A percentile compares a stretch with the other conserved stretches of the same genome.
Evolutionary conservation across 2,888 invertebrate species (phyloP).

Genomic region (Colostygia pectinataria): DNA sequence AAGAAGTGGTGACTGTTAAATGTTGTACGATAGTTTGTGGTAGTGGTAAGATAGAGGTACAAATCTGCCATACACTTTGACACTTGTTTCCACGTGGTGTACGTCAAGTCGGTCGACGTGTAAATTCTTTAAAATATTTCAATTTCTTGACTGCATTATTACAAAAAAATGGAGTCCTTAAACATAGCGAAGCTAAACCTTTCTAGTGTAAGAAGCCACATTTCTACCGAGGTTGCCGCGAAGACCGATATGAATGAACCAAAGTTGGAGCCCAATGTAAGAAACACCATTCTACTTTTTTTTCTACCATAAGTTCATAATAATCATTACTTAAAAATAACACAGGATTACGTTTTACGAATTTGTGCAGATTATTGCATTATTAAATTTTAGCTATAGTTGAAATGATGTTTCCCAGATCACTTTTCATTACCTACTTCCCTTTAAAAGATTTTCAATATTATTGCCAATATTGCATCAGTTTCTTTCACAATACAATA

Average conservation of each 20-base stretch:
- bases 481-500: no score
- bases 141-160: slow-evolving; percentile 45
- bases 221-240: slow-evolving; percentile 50
- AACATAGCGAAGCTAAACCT: slow-evolving; percentile 74
- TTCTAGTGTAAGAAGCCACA: slow-evolving; percentile 63
- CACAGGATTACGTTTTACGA: no score
- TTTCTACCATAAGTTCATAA: no score
- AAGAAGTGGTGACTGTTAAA: slow-evolving; percentile 41
- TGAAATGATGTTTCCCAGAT: slow-evolving; percentile 28
- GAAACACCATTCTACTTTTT: slow-evolving; percentile 38
- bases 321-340: no score
- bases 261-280: slow-evolving; percentile 62
- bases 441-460: slow-evolving; percentile 29
- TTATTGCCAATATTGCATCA: slow-evolving; percentile 11
- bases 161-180: slow-evolving; percentile 67
- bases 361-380: no score
- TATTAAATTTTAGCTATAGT: no score
- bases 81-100: slow-evolving; percentile 79
- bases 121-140: slow-evolving; percentile 52
- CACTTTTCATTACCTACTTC: slow-evolving; percentile 47
- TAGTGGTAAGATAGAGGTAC: slow-evolving; percentile 41
- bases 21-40: slow-evolving; percentile 32
- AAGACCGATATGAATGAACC: slow-evolving; percentile 55
- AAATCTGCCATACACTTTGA: slow-evolving; percentile 56
- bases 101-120: slow-evolving; percentile 76